These are phyloP conservation scores for Natator depressus DNA, from an alignment of 2,113 vertebrate species.

Conservation along the genomic window DNA sequence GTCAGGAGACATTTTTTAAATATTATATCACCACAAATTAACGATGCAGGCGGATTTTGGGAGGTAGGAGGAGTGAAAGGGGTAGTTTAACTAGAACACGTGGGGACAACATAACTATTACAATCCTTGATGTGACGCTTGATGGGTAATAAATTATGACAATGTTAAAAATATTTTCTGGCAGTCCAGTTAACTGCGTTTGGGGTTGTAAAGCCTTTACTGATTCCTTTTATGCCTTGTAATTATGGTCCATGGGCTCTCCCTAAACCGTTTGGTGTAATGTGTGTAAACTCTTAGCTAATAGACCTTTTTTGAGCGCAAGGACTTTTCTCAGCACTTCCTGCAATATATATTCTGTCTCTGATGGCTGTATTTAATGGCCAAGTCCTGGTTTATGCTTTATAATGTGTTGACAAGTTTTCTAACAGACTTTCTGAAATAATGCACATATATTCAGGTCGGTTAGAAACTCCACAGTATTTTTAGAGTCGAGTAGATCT, in stretches of 20 bases:
- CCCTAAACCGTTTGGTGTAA: constrained; percentile 71
- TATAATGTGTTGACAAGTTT: constrained; percentile 86
- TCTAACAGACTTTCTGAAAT: constrained; percentile 84
- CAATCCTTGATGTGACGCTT: constrained; percentile 72
- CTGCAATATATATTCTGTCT: constrained; percentile 72
- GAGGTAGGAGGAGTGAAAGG: constrained; percentile 68
- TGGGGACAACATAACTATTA: constrained; percentile 71
- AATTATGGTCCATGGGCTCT: constrained; percentile 62
- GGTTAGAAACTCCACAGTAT: constrained; percentile 80
- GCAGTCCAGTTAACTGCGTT: constrained; percentile 70
- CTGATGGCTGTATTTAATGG: constrained; percentile 81
- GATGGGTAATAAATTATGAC: constrained; percentile 78
- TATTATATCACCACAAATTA: constrained; percentile 73
- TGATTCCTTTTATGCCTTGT: constrained; percentile 67
- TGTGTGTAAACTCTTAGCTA: constrained; percentile 69
- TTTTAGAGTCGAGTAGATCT: constrained; percentile 82
- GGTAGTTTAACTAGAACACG: constrained; percentile 61
- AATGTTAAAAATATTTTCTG: constrained; percentile 78
- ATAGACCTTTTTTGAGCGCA: constrained; percentile 66
- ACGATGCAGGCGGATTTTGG: constrained; percentile 77
- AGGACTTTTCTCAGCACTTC: constrained; percentile 76
- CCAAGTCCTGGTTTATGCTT: constrained; percentile 81
- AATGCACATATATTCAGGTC: constrained; percentile 84
- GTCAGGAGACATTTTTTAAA: constrained; percentile 65
- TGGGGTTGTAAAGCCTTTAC: constrained; percentile 64